phyloP scores from a whole-genome alignment of 2,797 vertebrate species.

The Capromys pilorides region DNA sequence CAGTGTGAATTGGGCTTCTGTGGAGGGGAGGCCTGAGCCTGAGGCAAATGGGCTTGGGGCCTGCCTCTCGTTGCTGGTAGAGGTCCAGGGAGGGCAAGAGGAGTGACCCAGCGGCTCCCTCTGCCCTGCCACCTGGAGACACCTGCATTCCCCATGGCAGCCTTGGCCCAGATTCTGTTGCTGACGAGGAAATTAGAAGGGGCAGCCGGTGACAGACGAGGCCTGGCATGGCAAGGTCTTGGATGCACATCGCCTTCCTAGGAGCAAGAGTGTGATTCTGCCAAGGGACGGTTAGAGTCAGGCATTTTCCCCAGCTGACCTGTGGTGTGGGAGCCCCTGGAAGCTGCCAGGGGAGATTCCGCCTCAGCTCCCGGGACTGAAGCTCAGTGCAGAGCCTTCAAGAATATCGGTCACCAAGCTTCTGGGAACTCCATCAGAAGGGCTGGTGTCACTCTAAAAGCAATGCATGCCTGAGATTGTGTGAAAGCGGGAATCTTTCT shows the following conservation, averaged over 20 bases:
- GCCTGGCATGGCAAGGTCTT: accelerated
- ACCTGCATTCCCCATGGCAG: not conserved
- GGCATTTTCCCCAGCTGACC: accelerated
- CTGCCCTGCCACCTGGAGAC: not conserved
- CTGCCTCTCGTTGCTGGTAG: not conserved
- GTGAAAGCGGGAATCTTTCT: not conserved
- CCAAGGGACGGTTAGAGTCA: not conserved
- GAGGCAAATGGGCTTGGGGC: not conserved
- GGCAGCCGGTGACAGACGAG: not conserved
- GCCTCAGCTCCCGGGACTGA: accelerated
- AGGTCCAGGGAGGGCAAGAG: accelerated
- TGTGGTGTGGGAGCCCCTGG: accelerated
- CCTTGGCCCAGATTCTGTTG: not conserved
- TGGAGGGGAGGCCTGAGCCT: not conserved
- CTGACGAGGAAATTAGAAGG: not conserved
- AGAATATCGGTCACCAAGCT: not conserved
- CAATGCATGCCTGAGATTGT: not conserved
- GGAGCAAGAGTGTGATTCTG: accelerated
- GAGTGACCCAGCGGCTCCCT: not conserved
- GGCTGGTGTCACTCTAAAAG: not conserved
- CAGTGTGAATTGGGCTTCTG: not conserved
- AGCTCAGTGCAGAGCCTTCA: accelerated
- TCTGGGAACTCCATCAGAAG: not conserved
- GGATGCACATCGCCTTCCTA: too few species aligned
- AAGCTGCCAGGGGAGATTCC: not conserved